Base-by-base conservation (phyloP, 2,888 invertebrate species). In the Ophion slaviceki region DNA sequence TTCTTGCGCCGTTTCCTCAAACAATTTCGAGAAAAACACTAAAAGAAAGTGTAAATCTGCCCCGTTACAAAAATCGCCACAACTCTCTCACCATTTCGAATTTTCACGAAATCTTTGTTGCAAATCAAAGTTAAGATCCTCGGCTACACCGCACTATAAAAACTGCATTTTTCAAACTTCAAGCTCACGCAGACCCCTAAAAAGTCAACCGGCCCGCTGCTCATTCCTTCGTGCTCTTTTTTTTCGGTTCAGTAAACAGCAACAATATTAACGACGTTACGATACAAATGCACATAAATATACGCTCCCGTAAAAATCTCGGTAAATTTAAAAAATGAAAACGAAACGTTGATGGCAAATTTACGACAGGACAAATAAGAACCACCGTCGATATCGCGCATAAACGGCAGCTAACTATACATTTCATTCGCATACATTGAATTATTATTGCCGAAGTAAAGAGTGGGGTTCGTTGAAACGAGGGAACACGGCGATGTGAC, bases 381-480 rank as follows among this genome's bases (percentile, higher is more conserved):
- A 40, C 36, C 14, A n/a, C 4, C n/a, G 57, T 74, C 24, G 17
- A 61, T 72, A 57, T 57, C 32, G 36, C 57, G 47, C 47, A 2
- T 1, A 20, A 57, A 59, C 36, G 72, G 36, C 28, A 32, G 32
- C 32, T n/a, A 24, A 28, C 14, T 70, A 17, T 36, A 59, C 59
- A n/a, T 59, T 57, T 36, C 61, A 77, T 77, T 70, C 47, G 59
- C 78, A 32, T 28, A 62, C 61, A 61, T 81, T 62, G 75, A 62
- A 62, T 77, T 77, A 64, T 71, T 45, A 70, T 64, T 57, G 24
- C 14, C 40, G 40, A 57, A 64, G 70, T 62, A 62, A 64, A 62
- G 28, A 32, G 53, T 45, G 53, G 74, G n/a, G 76, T 62, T 28
- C 62, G 14, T 40, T 70, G 17, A 32, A n/a, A 62, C 24, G 47